Evolutionary conservation across 2,797 vertebrate genomes (phyloP).

Genomic region (Scleropages formosus): DNA sequence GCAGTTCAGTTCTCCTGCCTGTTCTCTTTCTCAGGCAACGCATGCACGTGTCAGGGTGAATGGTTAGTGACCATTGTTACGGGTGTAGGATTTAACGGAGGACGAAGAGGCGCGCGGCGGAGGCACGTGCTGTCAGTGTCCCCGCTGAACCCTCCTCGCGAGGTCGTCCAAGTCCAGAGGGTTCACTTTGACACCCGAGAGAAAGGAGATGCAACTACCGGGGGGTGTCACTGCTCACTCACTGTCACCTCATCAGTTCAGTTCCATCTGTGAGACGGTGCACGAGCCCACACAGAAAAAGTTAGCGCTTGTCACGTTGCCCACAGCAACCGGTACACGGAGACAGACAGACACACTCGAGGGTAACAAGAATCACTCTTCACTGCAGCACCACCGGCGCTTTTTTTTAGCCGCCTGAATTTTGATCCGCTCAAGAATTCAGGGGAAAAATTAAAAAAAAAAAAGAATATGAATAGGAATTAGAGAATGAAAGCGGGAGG

Average conservation of each 20-base stretch:
- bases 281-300: background rate
- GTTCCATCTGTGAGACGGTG: background rate
- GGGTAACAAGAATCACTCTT: background rate
- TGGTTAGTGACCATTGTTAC: slow-evolving; percentile 4
- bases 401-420: background rate
- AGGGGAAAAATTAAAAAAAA: slow-evolving; percentile 12
- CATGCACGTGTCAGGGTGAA: background rate
- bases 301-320: background rate
- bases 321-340: background rate
- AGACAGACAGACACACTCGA: background rate
- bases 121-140: background rate
- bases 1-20: slow-evolving; percentile 9
- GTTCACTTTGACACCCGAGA: slow-evolving; percentile 12
- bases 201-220: background rate
- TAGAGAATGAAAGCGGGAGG: slow-evolving; percentile 31
- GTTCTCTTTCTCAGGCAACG: background rate
- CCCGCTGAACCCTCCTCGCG: background rate
- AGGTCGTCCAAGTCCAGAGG: background rate
- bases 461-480: slow-evolving; percentile 28
- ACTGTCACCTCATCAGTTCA: background rate
- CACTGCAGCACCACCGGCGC: background rate
- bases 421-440: slow-evolving; percentile 3
- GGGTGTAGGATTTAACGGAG: background rate
- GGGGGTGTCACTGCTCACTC: background rate
- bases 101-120: background rate